Base-by-base conservation (phyloP, 1,140 invertebrate species). In the Macrocentrus cingulum region DNA sequence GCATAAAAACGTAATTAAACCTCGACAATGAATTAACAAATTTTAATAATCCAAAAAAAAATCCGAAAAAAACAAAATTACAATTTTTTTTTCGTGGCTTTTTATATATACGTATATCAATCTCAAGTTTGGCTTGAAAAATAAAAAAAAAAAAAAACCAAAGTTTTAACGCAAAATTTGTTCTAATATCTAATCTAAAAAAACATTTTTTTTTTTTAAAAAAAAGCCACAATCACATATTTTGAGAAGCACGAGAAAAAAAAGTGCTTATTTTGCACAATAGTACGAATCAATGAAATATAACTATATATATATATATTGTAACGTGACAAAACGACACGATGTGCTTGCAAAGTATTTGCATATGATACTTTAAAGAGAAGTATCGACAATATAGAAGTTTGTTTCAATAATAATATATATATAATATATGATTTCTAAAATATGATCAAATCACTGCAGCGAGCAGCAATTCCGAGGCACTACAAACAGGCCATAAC, bases 381-480 rank as follows among this genome's bases (percentile, higher is more conserved):
- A n/a, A 76, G 69, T 76, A 76, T 74, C 68, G 66, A 72, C 75
- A 75, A 73, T 77, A 74, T 77, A 75, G 70, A 70, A 65, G 19
- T 23, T 49, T 37, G 8, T 64, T 60, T 70, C n/a, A n/a, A n/a
- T n/a, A n/a, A n/a, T n/a, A 70, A 73, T 76, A 69, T 72, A 70
- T 2, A 39, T n/a, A n/a, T 39, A 39, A 67, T 63, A 71, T 74
- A 76, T 76, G 77, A 68, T 50, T 74, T 69, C 72, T 76, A 77
- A 79, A 80, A 79, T 79, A 80, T 73, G 71, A 71, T 78, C 71
- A 77, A 79, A 80, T 79, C 68, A 71, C 77, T 79, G 76, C 76
- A 69, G 65, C 69, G 73, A 77, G 77, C 77, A 79, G 77, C 71
- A 76, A 80, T 80, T 80, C 74, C 77, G 77, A 79, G 77, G 77